Base-by-base conservation (phyloP, 2,113 vertebrate genomes). In the Neomonachus schauinslandi region DNA sequence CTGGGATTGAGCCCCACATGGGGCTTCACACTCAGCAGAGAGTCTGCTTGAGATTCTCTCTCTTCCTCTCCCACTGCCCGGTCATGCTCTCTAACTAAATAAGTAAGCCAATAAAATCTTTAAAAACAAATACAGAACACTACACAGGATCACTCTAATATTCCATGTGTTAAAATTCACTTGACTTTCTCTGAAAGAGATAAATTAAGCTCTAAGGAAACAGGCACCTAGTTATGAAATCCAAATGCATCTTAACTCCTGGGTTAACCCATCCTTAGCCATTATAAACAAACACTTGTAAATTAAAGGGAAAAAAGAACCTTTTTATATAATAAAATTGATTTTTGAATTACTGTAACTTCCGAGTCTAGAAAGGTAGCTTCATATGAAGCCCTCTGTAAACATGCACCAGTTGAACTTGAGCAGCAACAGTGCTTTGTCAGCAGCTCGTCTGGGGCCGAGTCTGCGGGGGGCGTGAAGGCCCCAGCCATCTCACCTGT, bases 401-500 rank as follows among this genome's bases (percentile, higher is more conserved):
- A 42, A 24, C 13, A 4, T 4, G 7, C 14, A 2, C 13, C 9
- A 14, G 1, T 11, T 11, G 51, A 11, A 16, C 7, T 4, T 57
- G 74, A 85, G 59, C 36, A 42, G 33, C 0, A 0, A 51, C 28
- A 1, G 33, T 1, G 19, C 4, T 26, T n/a, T 49, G 12, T 4
- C 7, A 4, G 33, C 0, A 0, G 39, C 6, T 15, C 11, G 59
- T 33, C 33, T 1, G 0, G 22, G 13, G 15, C 22, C 15, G 67
- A 26, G 19, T 49, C 71, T 36, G 26, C 0, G 11, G 36, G 42
- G n/a, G 76, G 7, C 1, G 0, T 0, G 12, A 1, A 12, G 6
- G 2, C 18, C 46, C 22, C 31, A 1, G 1, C 39, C 0, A 24
- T 33, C 98, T 99, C 89, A 99, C 99, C 99, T 99, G 46, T 99